A percentile compares a stretch with the other conserved stretches of the same genome.
phyloP scores from a whole-genome alignment of 2,797 vertebrate genomes.

The Chloroceryle amazona region DNA sequence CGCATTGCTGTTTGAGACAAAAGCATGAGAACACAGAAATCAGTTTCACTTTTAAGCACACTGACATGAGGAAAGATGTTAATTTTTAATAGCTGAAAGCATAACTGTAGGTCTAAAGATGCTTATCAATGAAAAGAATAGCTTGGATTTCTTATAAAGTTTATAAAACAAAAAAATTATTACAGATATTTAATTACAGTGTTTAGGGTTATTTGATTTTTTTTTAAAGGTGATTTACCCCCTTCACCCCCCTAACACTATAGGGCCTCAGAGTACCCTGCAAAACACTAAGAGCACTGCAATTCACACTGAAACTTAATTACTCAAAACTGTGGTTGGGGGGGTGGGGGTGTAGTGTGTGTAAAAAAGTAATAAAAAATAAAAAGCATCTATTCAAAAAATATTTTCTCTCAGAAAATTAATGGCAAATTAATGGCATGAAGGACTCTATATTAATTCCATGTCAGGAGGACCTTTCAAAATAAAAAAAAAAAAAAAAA shows the following conservation, averaged over 20 bases:
- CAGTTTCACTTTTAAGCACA: not conserved
- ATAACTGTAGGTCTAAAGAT: not conserved
- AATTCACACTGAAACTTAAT: not conserved
- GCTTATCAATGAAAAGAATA: not conserved
- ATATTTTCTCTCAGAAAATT: not conserved
- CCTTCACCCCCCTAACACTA: not conserved
- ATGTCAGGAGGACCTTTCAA: not conserved
- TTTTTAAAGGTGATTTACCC: not conserved
- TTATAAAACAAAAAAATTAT: not conserved
- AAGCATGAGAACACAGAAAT: not conserved
- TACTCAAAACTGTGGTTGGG: not conserved
- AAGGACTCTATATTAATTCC: not conserved
- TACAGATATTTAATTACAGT: not conserved
- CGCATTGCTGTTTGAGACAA: conserved; percentile 86
- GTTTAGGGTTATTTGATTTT: not conserved
- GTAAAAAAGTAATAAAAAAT: too few relatives aligned
- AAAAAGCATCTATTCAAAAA: not conserved
- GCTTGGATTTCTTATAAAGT: not conserved
- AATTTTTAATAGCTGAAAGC: conserved; percentile 25
- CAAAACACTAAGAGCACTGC: not conserved
- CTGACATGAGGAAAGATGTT: not conserved
- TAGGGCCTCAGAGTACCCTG: not conserved
- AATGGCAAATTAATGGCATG: not conserved
- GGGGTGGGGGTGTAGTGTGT: too few relatives aligned
- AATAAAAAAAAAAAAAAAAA: not conserved